Percentiles rank a stretch among this genome's conserved stretches.
phyloP scores from a whole-genome alignment of 2,797 vertebrate genomes.

The Gallinago stenura region DNA sequence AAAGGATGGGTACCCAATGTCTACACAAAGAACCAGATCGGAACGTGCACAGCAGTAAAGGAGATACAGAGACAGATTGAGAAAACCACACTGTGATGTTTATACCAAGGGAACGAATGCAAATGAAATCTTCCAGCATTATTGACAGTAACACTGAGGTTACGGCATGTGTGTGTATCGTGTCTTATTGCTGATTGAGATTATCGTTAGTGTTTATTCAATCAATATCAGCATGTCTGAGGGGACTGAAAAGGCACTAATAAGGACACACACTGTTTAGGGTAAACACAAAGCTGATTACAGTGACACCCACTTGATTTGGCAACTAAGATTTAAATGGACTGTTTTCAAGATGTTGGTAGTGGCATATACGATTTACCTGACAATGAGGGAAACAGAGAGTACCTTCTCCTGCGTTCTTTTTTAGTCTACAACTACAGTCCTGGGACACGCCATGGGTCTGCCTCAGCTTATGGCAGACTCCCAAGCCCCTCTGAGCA shows the following conservation, averaged over 20 bases:
- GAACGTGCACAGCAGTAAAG: neutral
- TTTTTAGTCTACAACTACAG: neutral
- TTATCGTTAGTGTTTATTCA: conserved; percentile 30
- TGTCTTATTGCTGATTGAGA: neutral
- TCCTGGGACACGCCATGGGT: neutral
- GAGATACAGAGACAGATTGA: neutral
- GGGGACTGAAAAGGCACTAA: conserved; percentile 44
- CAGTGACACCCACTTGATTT: neutral
- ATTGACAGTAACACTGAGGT: neutral
- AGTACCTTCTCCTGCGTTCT: neutral
- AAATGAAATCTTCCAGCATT: neutral
- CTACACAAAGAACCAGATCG: neutral
- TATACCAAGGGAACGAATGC: neutral
- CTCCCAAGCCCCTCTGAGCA: neutral
- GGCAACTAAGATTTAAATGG: neutral
- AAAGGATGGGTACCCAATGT: neutral
- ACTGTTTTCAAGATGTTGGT: neutral
- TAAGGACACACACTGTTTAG: conserved; percentile 45
- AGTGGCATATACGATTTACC: neutral
- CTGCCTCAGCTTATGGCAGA: neutral
- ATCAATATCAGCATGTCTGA: conserved; percentile 38
- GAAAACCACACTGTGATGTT: neutral
- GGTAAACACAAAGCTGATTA: conserved; percentile 29
- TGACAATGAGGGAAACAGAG: neutral
- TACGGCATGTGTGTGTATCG: neutral